Conservation (phyloP, 2,888 invertebrate species). For the Pammene fasciana region DNA sequence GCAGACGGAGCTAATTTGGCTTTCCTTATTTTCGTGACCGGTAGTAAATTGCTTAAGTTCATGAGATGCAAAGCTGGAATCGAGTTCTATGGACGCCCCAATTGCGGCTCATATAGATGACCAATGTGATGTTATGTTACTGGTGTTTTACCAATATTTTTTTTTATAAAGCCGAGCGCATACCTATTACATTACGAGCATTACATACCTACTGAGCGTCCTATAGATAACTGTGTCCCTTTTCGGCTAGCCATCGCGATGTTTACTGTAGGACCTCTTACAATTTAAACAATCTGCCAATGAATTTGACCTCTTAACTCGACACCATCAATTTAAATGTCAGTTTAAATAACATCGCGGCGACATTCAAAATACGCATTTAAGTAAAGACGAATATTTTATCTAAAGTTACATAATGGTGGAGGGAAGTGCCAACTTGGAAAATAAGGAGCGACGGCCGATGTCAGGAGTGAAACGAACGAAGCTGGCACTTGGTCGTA, state of each 20-base stretch:
- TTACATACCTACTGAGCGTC: background rate
- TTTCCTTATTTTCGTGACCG: too few relatives aligned
- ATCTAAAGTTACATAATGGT: constrained; percentile 1
- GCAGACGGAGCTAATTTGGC: too few relatives aligned
- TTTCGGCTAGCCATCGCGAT: background rate
- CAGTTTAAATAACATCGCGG: constrained; percentile 1
- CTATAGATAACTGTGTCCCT: background rate
- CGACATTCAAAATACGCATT: background rate
- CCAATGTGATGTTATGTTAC: too few relatives aligned
- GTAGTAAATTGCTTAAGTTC: too few relatives aligned
- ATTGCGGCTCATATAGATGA: too few relatives aligned
- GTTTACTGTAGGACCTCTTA: background rate
- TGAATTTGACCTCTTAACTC: background rate
- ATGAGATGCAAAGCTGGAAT: too few relatives aligned
- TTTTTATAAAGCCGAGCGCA: too few relatives aligned
- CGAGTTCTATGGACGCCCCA: too few relatives aligned
- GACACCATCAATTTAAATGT: constrained; percentile 1
- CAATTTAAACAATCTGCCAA: constrained; percentile 1
- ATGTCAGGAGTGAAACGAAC: background rate
- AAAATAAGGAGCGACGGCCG: background rate
- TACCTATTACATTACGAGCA: too few relatives aligned
- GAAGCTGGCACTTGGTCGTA: background rate
- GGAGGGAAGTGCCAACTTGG: constrained; percentile 2
- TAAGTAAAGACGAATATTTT: background rate
- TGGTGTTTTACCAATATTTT: too few relatives aligned